Conservation (phyloP, 2,113 vertebrate species). For the Ivindomyrus marchei region DNA sequence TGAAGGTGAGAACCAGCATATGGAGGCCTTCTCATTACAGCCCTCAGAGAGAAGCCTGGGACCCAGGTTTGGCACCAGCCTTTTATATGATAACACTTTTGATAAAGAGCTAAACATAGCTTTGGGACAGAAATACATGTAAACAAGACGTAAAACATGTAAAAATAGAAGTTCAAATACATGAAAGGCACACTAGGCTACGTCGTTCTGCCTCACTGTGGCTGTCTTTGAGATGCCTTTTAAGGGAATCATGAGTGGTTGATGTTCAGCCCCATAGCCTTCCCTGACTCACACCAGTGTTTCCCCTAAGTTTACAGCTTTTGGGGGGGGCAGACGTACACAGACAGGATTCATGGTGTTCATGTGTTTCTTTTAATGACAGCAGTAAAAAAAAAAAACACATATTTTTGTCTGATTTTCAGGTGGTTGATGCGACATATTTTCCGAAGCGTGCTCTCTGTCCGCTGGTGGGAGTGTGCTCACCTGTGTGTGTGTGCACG, state of each 20-base stretch:
- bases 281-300: not conserved
- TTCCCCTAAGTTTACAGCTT: too few relatives aligned
- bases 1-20: not conserved
- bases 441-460: too few relatives aligned
- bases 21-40: not conserved
- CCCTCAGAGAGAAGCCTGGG: not conserved
- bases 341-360: too few relatives aligned
- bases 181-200: not conserved
- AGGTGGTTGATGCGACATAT: too few relatives aligned
- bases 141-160: not conserved
- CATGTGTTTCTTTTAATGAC: too few relatives aligned
- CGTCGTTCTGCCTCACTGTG: not conserved
- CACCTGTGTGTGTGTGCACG: too few relatives aligned
- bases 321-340: too few relatives aligned
- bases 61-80: not conserved
- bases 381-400: too few relatives aligned
- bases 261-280: not conserved
- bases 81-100: not conserved
- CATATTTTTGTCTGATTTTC: too few relatives aligned
- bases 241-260: not conserved
- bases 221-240: not conserved
- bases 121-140: not conserved
- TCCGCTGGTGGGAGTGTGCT: too few relatives aligned
- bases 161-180: not conserved
- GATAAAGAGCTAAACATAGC: not conserved